Evolutionary conservation across 2,888 invertebrate genomes (phyloP), one percentile per base, ranked within the genome.

Genomic region (Carcina quercana): DNA sequence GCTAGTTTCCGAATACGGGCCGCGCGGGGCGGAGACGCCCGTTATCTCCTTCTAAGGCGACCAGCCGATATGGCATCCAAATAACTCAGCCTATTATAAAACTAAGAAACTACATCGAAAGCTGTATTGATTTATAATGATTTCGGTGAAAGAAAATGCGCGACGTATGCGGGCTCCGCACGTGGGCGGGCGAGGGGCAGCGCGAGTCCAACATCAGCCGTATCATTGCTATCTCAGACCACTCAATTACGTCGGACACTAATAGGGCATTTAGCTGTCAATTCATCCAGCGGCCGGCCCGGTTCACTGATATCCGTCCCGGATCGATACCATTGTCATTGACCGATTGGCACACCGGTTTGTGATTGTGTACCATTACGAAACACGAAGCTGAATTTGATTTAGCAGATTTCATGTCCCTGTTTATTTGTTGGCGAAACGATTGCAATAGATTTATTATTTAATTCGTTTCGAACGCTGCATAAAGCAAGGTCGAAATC

Each of bases 221-320:
- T 55, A 53, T 53, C 57, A 49, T 56, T 24, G 37, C 43, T 36
- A 52, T 56, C 52, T 48, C 41, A 48, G 47, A 46, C 52, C 59
- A 54, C 59, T 65, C 63, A 62, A 70, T 70, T 60, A 64, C 56
- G 50, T 51, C 47, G 44, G 47, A 42, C 56, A 47, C 53, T 71
- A 72, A 72, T 68, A 64, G 56, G 59, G 53, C 59, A 63, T 74
- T 72, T 73, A 68, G 53, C 63, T 75, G 74, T 70, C 76, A 75
- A 71, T 74, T 74, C n/a, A 70, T 33, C 50, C 48, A 57, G 53
- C 44, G 50, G 55, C 50, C 53, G 56, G 50, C 44, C 39, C 42
- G 42, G 36, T 35, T 41, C 41, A 34, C 32, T 45, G 62, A 56
- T 54, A 51, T 43, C 32, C 35, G 25, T 26, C 38, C 34, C 34